phyloP scores from a whole-genome alignment of 2,113 vertebrate genomes.

The Thalassoma bifasciatum region DNA sequence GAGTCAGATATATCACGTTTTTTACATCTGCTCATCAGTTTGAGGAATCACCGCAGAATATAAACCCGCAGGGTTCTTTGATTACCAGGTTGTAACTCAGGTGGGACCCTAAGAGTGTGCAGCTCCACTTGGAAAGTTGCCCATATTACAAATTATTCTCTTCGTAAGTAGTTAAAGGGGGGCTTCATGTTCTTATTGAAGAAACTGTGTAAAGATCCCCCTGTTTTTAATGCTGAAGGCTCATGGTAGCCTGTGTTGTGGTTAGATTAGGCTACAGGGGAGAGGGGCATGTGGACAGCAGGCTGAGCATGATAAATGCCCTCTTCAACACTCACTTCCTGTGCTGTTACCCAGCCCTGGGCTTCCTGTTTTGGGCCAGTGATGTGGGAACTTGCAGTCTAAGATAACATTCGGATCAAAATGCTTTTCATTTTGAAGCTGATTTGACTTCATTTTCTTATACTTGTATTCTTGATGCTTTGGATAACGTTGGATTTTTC shows the following conservation, averaged over 20 bases:
- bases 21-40: constrained; percentile 29
- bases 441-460: too few relatives aligned
- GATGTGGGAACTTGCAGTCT: constrained; percentile 5
- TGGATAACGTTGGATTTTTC: too few relatives aligned
- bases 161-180: too few relatives aligned
- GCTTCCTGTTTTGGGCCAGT: constrained; percentile 56
- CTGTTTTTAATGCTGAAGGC: constrained; percentile 12
- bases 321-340: constrained; percentile 64
- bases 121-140: too few relatives aligned
- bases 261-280: constrained; percentile 45
- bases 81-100: constrained; percentile 33
- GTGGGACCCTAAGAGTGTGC: background rate
- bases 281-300: constrained; percentile 55
- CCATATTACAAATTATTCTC: too few relatives aligned
- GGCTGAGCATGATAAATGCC: constrained; percentile 60
- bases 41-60: constrained; percentile 12
- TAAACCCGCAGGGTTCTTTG: constrained; percentile 16
- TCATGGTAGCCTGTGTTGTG: constrained; percentile 50
- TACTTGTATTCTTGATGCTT: too few relatives aligned
- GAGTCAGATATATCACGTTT: constrained; percentile 12
- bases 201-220: background rate
- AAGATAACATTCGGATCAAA: background rate
- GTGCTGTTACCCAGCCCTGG: constrained; percentile 37
- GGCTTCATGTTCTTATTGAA: constrained; percentile 5
- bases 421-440: too few relatives aligned